A percentile compares a stretch with the other conserved stretches of the same genome.
phyloP scores from a whole-genome alignment of 2,888 invertebrate species.

The Mythimna loreyi region DNA sequence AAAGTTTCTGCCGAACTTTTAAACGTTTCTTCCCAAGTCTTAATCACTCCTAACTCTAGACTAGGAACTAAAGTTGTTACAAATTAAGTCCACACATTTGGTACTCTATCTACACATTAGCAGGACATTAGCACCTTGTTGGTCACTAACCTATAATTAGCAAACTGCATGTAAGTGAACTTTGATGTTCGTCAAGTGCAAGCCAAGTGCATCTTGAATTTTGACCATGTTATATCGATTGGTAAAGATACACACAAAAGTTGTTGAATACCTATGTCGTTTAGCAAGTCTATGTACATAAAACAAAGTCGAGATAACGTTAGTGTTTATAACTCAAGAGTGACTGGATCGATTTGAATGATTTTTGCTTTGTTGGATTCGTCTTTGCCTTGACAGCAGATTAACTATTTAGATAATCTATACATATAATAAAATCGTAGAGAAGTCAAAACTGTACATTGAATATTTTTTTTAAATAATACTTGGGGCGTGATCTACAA shows the following conservation, averaged over 20 bases:
- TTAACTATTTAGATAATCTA: too few species aligned
- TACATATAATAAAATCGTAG: too few species aligned
- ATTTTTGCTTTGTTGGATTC: too few species aligned
- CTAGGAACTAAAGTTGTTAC: constrained; percentile 6
- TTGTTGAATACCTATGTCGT: neutral
- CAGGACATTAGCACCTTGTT: constrained; percentile 20
- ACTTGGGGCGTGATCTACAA: too few species aligned
- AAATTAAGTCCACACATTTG: constrained; percentile 5
- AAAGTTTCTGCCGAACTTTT: too few species aligned
- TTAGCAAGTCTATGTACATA: neutral
- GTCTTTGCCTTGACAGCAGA: too few species aligned
- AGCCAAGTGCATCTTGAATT: neutral
- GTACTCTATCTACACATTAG: neutral
- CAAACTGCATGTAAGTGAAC: constrained; percentile 6
- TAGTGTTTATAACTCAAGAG: too few species aligned
- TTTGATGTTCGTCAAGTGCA: neutral
- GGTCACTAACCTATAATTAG: neutral
- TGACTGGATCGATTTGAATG: too few species aligned
- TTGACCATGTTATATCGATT: neutral
- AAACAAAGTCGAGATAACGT: too few species aligned
- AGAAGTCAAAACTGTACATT: too few species aligned
- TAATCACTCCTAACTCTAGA: neutral
- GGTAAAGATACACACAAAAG: neutral
- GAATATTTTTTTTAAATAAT: too few species aligned
- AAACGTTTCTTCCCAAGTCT: neutral